Base-by-base conservation (phyloP, 1,140 invertebrate species). In the Aphaenogaster rudis region DNA sequence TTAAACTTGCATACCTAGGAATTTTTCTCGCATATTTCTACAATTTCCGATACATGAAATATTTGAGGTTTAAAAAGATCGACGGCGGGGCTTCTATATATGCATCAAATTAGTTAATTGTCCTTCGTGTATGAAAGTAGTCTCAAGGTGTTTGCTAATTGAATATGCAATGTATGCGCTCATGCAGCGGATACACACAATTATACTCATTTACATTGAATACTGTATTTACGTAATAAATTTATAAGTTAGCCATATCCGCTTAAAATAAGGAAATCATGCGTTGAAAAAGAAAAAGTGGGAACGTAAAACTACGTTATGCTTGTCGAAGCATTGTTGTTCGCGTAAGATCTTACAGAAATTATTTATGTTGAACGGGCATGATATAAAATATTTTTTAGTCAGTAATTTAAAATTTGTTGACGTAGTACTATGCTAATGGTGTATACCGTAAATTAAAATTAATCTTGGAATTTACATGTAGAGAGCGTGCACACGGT, bases 121-220 rank as follows among this genome's bases (percentile, higher is more conserved):
- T 69, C n/a, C 64, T 82, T 82, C 36, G 21, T 42, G 9, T 13
- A 86, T 52, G 66, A 86, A 86, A 86, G 28, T 79, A 42, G 1
- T 42, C 3, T 86, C 66, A 82, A 81, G 45, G 45, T 28, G 13
- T 59, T 74, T 74, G 13, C 11, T 79, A 17, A 9, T 81, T 33
- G 2, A 39, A 13, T 21, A 63, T 59, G 50, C 64, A 36, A 42
- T 4, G 13, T 39, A 69, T 57, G 52, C 21, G 28, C 3, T 6
- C 13, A 33, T 33, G 7, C 42, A 66, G 8, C 36, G 39, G 11
- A n/a, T 54, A 61, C 11, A 45, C 17, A 17, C 21, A 48, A 15
- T 67, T 66, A 57, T 67, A 82, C 17, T 8, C 28, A 54, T 33
- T 28, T 28, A 28, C 28, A 61, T 74, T 66, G 21, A 61, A 59